phyloP scores from a whole-genome alignment of 2,113 vertebrate species.

The Dicentrarchus labrax region DNA sequence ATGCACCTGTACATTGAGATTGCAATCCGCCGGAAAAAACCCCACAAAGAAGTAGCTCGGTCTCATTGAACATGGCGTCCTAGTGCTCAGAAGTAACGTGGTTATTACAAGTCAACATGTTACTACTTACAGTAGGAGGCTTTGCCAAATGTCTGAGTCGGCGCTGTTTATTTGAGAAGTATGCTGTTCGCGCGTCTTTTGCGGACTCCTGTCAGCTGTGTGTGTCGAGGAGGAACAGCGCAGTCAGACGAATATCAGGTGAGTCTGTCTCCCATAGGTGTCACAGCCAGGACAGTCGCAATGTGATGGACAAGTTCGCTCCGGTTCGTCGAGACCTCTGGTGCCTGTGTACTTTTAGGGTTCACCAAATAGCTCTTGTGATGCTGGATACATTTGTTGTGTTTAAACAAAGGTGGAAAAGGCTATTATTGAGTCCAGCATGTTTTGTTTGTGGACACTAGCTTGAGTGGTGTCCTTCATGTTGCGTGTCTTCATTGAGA shows the following conservation, averaged over 20 bases:
- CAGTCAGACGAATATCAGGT: slow-evolving; percentile 72
- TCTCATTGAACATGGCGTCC: slow-evolving; percentile 82
- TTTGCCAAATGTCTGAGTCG: slow-evolving; percentile 67
- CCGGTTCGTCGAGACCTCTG: not conserved
- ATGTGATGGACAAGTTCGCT: not conserved
- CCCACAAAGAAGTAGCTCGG: slow-evolving; percentile 44
- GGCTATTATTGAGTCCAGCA: not conserved
- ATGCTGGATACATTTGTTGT: too few relatives aligned
- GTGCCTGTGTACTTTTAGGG: not conserved
- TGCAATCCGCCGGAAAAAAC: too few relatives aligned
- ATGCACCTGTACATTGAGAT: too few relatives aligned
- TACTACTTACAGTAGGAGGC: slow-evolving; percentile 78
- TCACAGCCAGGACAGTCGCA: too few relatives aligned
- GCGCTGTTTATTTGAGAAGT: slow-evolving; percentile 56
- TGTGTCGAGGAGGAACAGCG: slow-evolving; percentile 40
- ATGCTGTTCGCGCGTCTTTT: slow-evolving; percentile 20
- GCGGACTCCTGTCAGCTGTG: slow-evolving; percentile 65
- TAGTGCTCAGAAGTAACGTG: slow-evolving; percentile 70
- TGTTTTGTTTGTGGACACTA: not conserved
- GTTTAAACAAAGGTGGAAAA: too few relatives aligned
- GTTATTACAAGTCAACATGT: slow-evolving; percentile 83
- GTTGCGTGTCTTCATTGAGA: too few relatives aligned
- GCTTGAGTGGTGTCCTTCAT: not conserved
- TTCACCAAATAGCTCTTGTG: fast-evolving
- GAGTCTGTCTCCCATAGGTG: slow-evolving; percentile 7